Evolutionary conservation across 2,888 invertebrate genomes (phyloP), one percentile per base, ranked within the genome.

Genomic region (Pocota personata): DNA sequence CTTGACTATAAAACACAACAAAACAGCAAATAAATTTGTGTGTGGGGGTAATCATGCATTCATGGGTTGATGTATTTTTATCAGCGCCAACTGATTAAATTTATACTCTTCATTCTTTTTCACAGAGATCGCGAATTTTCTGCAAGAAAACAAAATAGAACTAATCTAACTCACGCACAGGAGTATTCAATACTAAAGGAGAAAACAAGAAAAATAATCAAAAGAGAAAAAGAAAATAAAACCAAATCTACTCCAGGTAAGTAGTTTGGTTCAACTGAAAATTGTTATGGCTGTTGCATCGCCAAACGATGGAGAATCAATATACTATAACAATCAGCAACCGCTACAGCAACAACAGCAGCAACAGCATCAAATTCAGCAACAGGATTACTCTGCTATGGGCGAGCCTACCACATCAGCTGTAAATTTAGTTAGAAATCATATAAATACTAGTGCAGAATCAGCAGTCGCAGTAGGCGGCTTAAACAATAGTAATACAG

Each of bases 251-350:
- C 37, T 35, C n/a, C 55, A 7, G 60, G 24, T 52, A 32, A 40
- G 55, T 55, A 58, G 73, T 40, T 83, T 50, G 12, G 27, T 72
- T 72, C 27, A 58, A 30, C 6, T 69, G 67, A 73, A 67, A 58
- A 64, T 77, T 76, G 87, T 82, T 75, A 88, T 88, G 88, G 88
- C 88, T 67, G 88, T 88, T 82, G 88, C 88, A 75, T 88, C 88
- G 66, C 87, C 88, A 62, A 87, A 86, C 64, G 88, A 88, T 88
- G 88, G 88, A 84, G 88, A 88, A 66, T 79, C 88, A 60, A 83
- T 82, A 43, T 88, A 88, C 64, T 88, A 87, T 69, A 87, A 88
- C 50, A 80, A 77, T 55, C 75, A 80, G 64, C 84, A 76, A 43
- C 69, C 79, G 46, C 79, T 69, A 62, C 75, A 67, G 14, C 66